Base-by-base conservation (phyloP, 2,888 invertebrate species). In the Bruchidius siliquastri region DNA sequence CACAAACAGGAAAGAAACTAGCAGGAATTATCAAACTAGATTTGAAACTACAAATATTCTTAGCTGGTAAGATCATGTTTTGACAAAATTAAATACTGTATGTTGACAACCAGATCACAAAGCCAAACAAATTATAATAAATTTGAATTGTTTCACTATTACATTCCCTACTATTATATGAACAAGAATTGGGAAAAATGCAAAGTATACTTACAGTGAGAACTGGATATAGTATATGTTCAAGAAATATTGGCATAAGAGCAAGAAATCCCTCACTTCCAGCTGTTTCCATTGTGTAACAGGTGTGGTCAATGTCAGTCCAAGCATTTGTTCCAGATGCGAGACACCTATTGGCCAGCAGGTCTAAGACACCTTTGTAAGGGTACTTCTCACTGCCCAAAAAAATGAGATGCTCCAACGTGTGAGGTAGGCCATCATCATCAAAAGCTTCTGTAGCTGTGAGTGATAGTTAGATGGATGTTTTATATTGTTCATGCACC, bases 311-410 rank as follows among this genome's bases (percentile, higher is more conserved):
- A 0, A 89, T 90, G 82, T 92, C 92, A 0, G 97, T 97, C 93
- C 93, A 94, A 0, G 96, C 97, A 88, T 97, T 97, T 2, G 97
- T 97, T 0, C 97, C 97, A 68, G 94, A 94, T 0, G 96, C 96
- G 82, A 96, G 89, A 83, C 96, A 96, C 66, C 96, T 90, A 85
- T 96, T 97, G 8, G 97, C 96, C 79, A 96, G 87, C 72, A 96
- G 88, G 87, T 97, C 97, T 76, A 97, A 87, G 70, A 96, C 92
- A 3, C 96, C 96, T 86, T 96, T 96, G 85, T 92, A 96, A 0
- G 96, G 96, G 84, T 95, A 97, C 20, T 93, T 90, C 84, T 96
- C 92, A 77, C 96, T 96, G 0, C 97, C 97, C 85, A 96, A 88
- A 86, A 97, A 97, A 71, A 97, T 91, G 18, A 97, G 89, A 87